These are phyloP conservation scores for Phorcus lineatus DNA, from an alignment of 2,888 invertebrate genomes.

Conservation along the genomic window DNA sequence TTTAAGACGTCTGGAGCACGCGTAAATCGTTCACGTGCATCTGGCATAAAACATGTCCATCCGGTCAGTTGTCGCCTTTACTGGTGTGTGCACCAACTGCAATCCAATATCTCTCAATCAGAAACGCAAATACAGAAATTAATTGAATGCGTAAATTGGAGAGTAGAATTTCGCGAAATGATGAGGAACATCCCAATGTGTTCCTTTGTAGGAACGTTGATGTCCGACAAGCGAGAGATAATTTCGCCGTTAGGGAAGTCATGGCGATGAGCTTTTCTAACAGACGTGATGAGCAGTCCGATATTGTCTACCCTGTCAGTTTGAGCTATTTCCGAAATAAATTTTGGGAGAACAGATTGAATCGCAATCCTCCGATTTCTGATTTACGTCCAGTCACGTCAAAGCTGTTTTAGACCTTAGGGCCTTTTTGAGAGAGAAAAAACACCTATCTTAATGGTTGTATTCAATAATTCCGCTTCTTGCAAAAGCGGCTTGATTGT, in stretches of 20 bases:
- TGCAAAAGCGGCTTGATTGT: not conserved
- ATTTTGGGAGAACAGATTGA: conserved; percentile 5
- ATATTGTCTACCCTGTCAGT: not conserved
- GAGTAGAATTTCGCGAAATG: conserved; percentile 2
- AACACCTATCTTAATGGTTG: not conserved
- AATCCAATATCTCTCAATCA: not conserved
- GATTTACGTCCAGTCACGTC: not conserved
- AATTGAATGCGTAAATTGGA: conserved; percentile 16
- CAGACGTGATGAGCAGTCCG: not conserved
- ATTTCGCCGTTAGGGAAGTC: not conserved
- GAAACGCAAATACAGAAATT: conserved; percentile 14
- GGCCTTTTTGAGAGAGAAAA: not conserved
- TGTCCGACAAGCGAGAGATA: not conserved
- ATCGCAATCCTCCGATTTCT: not conserved
- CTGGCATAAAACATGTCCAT: not conserved
- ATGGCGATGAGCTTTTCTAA: not conserved
- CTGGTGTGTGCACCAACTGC: not conserved
- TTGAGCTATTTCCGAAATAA: not conserved
- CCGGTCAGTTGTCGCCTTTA: not conserved
- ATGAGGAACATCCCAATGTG: not conserved
- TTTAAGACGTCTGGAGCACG: not conserved
- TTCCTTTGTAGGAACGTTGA: not conserved
- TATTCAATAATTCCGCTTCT: not conserved
- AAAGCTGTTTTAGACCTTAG: not conserved
- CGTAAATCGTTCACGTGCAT: not conserved